Evolutionary conservation across 1,140 invertebrate species (phyloP), one percentile per base, ranked within the genome.

Genomic region (Drosophila neocordata): DNA sequence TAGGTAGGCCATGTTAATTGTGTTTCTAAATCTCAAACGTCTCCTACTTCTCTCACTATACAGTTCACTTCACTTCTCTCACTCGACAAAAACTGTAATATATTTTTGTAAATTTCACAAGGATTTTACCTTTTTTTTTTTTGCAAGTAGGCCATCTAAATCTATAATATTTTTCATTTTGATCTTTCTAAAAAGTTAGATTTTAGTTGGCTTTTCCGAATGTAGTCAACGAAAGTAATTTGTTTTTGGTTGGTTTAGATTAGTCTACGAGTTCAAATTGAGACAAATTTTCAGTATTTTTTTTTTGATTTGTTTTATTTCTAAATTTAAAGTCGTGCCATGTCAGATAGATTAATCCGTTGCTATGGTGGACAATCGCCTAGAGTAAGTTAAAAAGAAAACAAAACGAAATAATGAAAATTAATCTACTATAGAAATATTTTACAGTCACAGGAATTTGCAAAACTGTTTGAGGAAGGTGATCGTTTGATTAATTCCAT

Each of bases 311-410:
- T 2, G 0, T 48, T 11, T 48, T 48, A 9, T 18, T 20, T 48
- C 18, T 20, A 20, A 48, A 20, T 18, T 12, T 4, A 20, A 20
- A 15, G n/a, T 48, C 41, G 41, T 11, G 11, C 4, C 41, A 48
- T 48, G 41, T 48, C 41, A 0, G 7, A 48, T 20, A 48, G 9
- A 48, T 20, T 11, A 0, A 20, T 48, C 7, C 8, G 15, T 11
- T 20, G 15, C 18, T 48, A 48, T 48, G 53, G 53, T 8, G 53
- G 24, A 8, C 53, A 56, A 18, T 11, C 27, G 24, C 53, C 53
- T 0, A 27, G 13, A 13, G 53, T 15, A 56, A 56, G 27, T 34
- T 15, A 0, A 24, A 24, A 24, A 24, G 0, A 24, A 24, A 24
- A 24, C 2, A 24, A 0, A 24, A 24, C 4, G 9, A 34, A 5